Evolutionary conservation across 2,113 vertebrate genomes (phyloP).

Genomic region (Campylomormyrus tamandua): DNA sequence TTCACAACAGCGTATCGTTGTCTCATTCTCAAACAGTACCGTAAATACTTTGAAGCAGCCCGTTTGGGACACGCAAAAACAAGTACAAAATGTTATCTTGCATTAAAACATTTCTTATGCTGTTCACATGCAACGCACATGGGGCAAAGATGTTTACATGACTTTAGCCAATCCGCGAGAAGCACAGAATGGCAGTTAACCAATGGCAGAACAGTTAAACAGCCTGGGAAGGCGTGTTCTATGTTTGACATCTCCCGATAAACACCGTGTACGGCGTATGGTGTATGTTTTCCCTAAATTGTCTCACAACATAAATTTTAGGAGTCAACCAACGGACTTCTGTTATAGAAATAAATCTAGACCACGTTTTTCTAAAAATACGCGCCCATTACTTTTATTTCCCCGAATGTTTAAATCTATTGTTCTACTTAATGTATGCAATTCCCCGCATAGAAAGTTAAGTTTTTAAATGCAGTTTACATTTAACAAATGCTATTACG

Average conservation of each 20-base stretch:
- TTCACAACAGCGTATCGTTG: not conserved
- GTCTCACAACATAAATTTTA: too few relatives aligned
- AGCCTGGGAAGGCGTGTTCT: conserved; percentile 13
- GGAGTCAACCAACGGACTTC: not conserved
- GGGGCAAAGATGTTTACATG: conserved; percentile 20
- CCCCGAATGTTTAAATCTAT: not conserved
- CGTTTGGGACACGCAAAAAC: not conserved
- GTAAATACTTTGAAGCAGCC: not conserved
- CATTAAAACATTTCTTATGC: conserved; percentile 6
- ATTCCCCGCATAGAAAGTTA: not conserved
- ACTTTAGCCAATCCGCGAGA: conserved; percentile 12
- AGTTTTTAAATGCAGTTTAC: not conserved
- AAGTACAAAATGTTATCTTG: not conserved
- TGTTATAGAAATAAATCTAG: not conserved
- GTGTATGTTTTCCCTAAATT: not conserved
- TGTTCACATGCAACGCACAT: conserved; percentile 25
- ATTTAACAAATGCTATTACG: not conserved
- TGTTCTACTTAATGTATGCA: not conserved
- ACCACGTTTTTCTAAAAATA: not conserved
- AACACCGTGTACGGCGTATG: conserved; percentile 9
- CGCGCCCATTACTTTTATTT: not conserved
- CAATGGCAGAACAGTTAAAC: not conserved
- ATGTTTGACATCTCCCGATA: not conserved
- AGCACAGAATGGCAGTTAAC: not conserved
- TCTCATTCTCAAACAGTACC: not conserved